These are phyloP conservation scores for Anthophora plumipes DNA, from an alignment of 2,888 invertebrate species.

Conservation along the genomic window DNA sequence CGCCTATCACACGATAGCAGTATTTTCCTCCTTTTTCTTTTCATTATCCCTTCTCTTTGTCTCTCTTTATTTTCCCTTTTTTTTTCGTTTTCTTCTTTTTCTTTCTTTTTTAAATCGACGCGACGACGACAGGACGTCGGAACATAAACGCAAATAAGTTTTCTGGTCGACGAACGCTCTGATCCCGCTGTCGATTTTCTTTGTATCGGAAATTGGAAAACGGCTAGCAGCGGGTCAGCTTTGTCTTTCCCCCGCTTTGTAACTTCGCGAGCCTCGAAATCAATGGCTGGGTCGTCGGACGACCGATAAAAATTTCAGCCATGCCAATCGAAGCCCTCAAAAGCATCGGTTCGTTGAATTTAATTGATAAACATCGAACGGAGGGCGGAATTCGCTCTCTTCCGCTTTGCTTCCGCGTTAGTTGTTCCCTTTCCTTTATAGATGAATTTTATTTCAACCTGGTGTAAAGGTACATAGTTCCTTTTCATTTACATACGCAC, in stretches of 20 bases:
- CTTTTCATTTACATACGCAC: too few species aligned
- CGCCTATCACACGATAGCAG: too few species aligned
- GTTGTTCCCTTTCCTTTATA: too few species aligned
- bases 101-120: not conserved
- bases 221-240: constrained; percentile 25
- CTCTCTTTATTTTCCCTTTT: not conserved
- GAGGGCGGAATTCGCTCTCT: not conserved
- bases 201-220: constrained; percentile 45
- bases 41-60: not conserved
- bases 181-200: constrained; percentile 45
- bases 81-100: not conserved
- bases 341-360: not conserved
- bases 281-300: not conserved
- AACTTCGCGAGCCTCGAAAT: constrained; percentile 7
- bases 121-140: constrained; percentile 8
- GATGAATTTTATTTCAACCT: too few species aligned
- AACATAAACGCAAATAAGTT: constrained; percentile 40
- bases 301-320: constrained; percentile 30
- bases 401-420: not conserved
- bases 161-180: not conserved
- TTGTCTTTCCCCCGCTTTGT: constrained; percentile 17
- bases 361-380: constrained; percentile 22
- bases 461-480: too few species aligned
- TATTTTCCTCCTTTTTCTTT: too few species aligned
- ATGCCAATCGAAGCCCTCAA: not conserved